Conservation (phyloP, 2,888 invertebrate genomes). For the Prenolepis imparis region DNA sequence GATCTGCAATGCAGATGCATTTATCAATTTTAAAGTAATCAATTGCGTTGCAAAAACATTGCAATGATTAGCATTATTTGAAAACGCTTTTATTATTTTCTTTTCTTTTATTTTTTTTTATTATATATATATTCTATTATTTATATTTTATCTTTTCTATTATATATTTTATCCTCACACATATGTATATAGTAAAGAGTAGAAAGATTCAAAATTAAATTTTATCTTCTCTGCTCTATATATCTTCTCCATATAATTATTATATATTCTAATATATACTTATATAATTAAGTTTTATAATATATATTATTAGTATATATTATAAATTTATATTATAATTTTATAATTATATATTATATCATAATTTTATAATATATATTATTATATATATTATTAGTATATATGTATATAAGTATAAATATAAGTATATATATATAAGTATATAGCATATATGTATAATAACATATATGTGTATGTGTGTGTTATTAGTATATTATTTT, state of each 20-base stretch:
- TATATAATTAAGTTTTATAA: neutral
- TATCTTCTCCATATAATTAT: neutral
- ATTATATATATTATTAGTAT: neutral
- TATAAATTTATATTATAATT: neutral
- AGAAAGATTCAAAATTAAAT: neutral
- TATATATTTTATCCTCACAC: neutral
- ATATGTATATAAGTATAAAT: neutral
- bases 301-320: neutral
- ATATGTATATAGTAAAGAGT: neutral
- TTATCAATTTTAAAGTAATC: neutral
- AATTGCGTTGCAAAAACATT: neutral
- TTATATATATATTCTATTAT: neutral
- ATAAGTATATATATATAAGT: neutral
- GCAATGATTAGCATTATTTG: neutral
- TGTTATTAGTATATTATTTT: neutral
- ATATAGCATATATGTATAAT: neutral
- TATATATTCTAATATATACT: neutral
- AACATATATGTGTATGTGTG: no score
- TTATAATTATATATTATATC: neutral
- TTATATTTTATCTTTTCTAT: no score
- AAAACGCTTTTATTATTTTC: conserved; percentile 10
- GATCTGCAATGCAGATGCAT: conserved; percentile 2
- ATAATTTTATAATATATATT: neutral
- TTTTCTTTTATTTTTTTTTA: no score
- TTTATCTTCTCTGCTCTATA: neutral